A percentile compares a stretch with the other conserved stretches of the same genome.
Evolutionary conservation across 2,113 vertebrate species (phyloP).

Genomic region (Sprattus sprattus): DNA sequence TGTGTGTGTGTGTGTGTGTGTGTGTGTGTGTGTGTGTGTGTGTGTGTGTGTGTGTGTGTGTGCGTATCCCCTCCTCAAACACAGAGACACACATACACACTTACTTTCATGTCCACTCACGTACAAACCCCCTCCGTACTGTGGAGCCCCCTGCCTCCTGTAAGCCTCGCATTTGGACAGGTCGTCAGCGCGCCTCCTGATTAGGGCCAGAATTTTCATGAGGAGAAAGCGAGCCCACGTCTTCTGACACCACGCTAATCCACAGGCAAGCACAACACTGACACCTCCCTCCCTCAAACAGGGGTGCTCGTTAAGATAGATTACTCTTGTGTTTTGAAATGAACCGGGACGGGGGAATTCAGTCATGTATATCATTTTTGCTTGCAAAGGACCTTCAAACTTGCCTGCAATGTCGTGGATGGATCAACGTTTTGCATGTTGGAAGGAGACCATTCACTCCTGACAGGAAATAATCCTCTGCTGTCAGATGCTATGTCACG

Average conservation of each 20-base stretch:
- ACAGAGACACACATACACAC: too few species aligned
- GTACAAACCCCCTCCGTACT: not conserved
- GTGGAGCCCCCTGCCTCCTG: not conserved
- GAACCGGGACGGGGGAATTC: not conserved
- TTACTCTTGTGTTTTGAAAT: not conserved
- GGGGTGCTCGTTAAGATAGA: not conserved
- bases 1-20: not conserved
- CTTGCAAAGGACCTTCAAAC: not conserved
- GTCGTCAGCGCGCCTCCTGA: not conserved
- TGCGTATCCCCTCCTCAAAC: not conserved
- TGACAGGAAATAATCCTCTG: not conserved
- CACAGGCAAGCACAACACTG: not conserved
- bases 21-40: slow-evolving; percentile 3
- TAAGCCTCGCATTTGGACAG: not conserved
- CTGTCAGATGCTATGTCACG: too few species aligned
- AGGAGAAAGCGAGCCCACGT: not conserved
- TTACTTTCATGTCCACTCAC: not conserved
- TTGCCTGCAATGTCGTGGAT: not conserved
- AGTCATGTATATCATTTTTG: not conserved
- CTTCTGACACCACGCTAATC: not conserved
- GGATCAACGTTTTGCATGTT: not conserved
- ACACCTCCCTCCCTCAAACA: not conserved
- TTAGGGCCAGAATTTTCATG: not conserved
- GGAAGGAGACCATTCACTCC: not conserved
- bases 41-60: not conserved